These are phyloP conservation scores for Microcebus jonahi DNA, from an alignment of 2,113 vertebrate genomes.

Conservation along the genomic window DNA sequence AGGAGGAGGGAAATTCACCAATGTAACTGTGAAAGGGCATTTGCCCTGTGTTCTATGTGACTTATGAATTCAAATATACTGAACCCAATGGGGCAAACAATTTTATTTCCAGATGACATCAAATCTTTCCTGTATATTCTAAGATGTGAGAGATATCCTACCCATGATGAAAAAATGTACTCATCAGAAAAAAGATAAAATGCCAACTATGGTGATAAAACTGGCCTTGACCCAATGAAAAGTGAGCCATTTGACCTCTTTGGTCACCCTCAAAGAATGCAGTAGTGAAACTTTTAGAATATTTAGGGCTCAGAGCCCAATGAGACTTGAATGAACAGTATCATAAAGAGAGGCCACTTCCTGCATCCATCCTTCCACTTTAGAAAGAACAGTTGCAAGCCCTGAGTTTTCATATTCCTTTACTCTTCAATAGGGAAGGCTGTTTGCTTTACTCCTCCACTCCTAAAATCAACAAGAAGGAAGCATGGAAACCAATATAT, in stretches of 20 bases:
- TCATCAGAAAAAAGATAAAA: neutral
- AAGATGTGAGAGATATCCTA: too few relatives aligned
- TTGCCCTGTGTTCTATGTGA: too few relatives aligned
- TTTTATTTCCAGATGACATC: too few relatives aligned
- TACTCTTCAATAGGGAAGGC: neutral
- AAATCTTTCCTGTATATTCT: too few relatives aligned
- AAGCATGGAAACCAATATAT: neutral
- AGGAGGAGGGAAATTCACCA: too few relatives aligned
- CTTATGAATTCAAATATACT: too few relatives aligned
- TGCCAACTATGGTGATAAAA: neutral
- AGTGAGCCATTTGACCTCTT: neutral
- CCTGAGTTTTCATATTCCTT: neutral
- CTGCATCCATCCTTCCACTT: too few relatives aligned
- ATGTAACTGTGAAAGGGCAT: too few relatives aligned
- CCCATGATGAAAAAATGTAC: neutral
- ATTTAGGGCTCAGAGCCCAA: neutral
- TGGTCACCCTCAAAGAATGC: neutral
- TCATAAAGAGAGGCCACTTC: neutral
- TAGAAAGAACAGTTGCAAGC: neutral
- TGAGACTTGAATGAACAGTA: neutral
- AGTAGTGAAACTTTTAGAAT: neutral
- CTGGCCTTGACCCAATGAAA: neutral
- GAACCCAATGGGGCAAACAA: too few relatives aligned
- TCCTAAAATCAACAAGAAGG: neutral
- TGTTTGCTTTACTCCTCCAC: neutral